Conservation (phyloP, 30 jellyfish, hydroid and myxozoan genomes). For the Pelagia noctiluca region DNA sequence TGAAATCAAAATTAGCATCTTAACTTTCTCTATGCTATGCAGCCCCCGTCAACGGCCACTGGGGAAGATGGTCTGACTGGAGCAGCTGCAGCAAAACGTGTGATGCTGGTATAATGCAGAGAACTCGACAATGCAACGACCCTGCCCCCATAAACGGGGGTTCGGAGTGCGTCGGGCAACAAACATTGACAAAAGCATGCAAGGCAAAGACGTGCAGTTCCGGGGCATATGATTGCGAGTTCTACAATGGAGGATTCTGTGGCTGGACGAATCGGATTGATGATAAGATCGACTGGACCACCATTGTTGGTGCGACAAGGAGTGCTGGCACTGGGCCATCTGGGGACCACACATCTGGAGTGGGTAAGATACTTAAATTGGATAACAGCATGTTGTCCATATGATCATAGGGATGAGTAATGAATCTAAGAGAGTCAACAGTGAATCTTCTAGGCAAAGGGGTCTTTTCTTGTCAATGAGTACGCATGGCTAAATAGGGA, state of each 20-base stretch:
- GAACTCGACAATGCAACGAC: conserved; percentile 85
- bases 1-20: neutral
- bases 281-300: conserved; percentile 24
- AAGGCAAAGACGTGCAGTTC: conserved; percentile 28
- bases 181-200: conserved; percentile 30
- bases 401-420: no score
- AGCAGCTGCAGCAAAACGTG: conserved; percentile 72
- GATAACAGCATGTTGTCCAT: no score
- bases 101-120: conserved; percentile 67
- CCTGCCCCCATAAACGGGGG: conserved; percentile 94
- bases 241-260: conserved; percentile 18
- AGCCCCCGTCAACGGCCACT: conserved; percentile 90
- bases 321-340: conserved; percentile 34
- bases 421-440: no score
- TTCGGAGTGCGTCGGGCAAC: conserved; percentile 58
- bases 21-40: no score
- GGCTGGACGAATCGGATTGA: conserved; percentile 10
- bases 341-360: conserved; percentile 45
- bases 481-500: no score
- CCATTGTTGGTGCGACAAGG: conserved; percentile 18
- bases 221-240: conserved; percentile 51
- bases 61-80: conserved; percentile 96
- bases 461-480: no score
- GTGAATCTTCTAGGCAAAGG: no score
- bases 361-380: conserved; percentile 29